Evolutionary conservation across 2,113 vertebrate species (phyloP).

Genomic region (Heterotilapia buettikoferi): DNA sequence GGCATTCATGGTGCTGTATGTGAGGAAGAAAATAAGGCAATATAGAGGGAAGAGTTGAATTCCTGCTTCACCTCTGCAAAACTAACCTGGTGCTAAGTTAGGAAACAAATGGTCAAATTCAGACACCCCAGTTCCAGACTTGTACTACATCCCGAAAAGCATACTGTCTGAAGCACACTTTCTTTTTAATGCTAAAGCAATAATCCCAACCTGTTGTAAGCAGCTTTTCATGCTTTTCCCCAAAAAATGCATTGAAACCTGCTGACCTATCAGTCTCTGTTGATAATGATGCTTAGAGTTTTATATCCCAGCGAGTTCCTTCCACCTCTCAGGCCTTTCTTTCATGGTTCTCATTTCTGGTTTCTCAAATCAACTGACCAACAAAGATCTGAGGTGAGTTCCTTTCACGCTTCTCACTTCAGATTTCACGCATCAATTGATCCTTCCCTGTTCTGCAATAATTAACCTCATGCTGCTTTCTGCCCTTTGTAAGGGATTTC

Average conservation of each 20-base stretch:
- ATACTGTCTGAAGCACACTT: not conserved
- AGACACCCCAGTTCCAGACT: not conserved
- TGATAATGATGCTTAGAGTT: not conserved
- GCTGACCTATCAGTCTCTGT: not conserved
- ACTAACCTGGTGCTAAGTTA: not conserved
- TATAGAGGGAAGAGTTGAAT: not conserved
- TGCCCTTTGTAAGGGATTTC: not conserved
- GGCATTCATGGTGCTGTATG: not conserved
- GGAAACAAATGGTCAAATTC: not conserved
- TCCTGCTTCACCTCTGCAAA: not conserved
- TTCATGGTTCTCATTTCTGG: not conserved
- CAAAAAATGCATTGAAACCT: accelerated
- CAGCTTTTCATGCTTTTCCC: not conserved
- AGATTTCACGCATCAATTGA: not conserved
- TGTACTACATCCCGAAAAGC: accelerated
- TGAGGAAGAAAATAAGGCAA: not conserved
- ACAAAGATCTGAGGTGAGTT: not conserved
- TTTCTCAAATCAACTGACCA: not conserved
- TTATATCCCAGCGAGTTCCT: not conserved
- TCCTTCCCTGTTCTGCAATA: not conserved
- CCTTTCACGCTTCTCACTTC: not conserved
- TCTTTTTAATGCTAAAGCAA: not conserved
- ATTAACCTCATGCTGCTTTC: not conserved
- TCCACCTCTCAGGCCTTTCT: not conserved
- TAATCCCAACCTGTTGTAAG: not conserved